A percentile compares a stretch with the other conserved stretches of the same genome.
These are phyloP conservation scores for Hippoglossus hippoglossus DNA, from an alignment of 2,797 vertebrate species.

Conservation along the genomic window DNA sequence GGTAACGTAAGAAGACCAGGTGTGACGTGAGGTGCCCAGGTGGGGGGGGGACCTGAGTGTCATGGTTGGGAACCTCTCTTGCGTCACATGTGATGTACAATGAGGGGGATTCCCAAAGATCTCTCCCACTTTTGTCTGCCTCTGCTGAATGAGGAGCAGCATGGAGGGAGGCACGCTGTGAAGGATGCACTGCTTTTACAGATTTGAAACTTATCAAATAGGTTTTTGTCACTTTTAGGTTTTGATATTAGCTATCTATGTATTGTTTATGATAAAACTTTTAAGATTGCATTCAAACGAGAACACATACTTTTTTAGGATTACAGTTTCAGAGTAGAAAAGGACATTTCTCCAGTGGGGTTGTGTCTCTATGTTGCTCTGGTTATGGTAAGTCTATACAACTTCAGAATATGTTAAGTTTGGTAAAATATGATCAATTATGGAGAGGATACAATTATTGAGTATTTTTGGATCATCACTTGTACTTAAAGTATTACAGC, in stretches of 20 bases:
- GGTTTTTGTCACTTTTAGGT: not conserved
- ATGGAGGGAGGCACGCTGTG: not conserved
- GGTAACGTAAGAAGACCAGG: constrained; percentile 62
- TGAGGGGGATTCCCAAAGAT: constrained; percentile 63
- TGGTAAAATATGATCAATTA: no score
- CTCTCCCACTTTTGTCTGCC: constrained; percentile 24
- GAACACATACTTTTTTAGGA: no score
- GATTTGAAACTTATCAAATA: constrained; percentile 4
- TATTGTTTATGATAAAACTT: no score
- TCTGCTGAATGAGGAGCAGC: constrained; percentile 7
- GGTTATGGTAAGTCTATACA: constrained; percentile 53
- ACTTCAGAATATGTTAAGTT: no score
- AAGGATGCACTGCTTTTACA: not conserved
- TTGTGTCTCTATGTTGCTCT: constrained; percentile 30
- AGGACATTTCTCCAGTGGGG: constrained; percentile 20
- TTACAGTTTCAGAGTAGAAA: not conserved
- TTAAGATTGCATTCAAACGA: no score
- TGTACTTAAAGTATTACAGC: no score
- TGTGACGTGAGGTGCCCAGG: constrained; percentile 56
- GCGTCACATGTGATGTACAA: constrained; percentile 62
- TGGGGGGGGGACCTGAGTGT: constrained; percentile 9
- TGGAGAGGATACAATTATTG: no score
- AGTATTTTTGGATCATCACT: no score
- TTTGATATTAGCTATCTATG: not conserved
- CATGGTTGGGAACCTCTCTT: constrained; percentile 56